These are phyloP conservation scores for Liopterus haemorrhoidalis DNA, from an alignment of 2,888 invertebrate genomes.

Conservation along the genomic window DNA sequence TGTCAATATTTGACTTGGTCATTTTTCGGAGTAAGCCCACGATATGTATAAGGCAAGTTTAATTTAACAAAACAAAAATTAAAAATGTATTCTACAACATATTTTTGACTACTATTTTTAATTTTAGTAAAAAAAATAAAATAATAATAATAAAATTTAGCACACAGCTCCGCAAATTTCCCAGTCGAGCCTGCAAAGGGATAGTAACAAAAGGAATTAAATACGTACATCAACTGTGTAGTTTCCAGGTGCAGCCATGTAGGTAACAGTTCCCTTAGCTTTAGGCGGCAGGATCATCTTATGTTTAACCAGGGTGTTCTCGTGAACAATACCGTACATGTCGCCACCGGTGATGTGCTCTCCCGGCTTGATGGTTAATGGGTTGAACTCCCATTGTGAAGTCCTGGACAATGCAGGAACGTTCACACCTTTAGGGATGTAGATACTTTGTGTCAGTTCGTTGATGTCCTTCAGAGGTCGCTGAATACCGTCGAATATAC, in stretches of 20 bases:
- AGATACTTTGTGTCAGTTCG: conserved; percentile 90
- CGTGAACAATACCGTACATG: conserved; percentile 90
- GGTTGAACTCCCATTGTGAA: conserved; percentile 87
- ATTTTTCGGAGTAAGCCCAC: too few species aligned
- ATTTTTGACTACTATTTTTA: too few species aligned
- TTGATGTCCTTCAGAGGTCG: conserved; percentile 95
- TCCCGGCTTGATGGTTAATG: conserved; percentile 79
- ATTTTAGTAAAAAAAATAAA: too few species aligned
- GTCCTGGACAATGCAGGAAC: conserved; percentile 82
- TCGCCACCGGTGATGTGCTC: conserved; percentile 99
- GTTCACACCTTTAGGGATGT: conserved; percentile 98
- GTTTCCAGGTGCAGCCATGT: conserved; percentile 87
- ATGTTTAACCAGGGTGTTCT: conserved; percentile 97
- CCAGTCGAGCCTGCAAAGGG: too few species aligned
- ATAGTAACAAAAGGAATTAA: conserved; percentile 13
- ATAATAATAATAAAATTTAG: too few species aligned
- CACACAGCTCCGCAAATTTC: too few species aligned
- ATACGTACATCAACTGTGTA: conserved; percentile 83
- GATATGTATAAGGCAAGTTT: too few species aligned
- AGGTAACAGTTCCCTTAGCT: conserved; percentile 94
- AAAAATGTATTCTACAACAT: too few species aligned
- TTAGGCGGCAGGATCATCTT: conserved; percentile 91
- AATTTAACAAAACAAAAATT: too few species aligned
- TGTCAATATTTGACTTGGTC: too few species aligned
- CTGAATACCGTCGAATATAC: conserved; percentile 99